Evolutionary conservation across 1,140 invertebrate genomes (phyloP), one percentile per base, ranked within the genome.

Genomic region (Megathymus violae): DNA sequence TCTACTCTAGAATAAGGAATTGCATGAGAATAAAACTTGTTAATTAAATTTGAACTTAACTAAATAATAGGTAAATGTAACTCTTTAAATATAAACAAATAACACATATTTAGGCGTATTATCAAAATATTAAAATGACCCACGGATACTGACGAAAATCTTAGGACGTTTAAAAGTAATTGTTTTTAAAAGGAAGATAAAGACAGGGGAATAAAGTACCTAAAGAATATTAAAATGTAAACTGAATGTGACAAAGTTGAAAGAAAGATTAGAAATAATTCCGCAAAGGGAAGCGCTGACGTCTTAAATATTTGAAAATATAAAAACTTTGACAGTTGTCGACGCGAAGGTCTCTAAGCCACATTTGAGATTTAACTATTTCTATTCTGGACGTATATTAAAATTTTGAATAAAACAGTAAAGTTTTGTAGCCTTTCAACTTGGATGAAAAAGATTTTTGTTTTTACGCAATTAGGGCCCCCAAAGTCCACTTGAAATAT

Each of bases 301-400:
- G 41, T 58, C 41, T 58, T 58, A 46, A 58, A 58, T 58, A 58
- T 58, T 46, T 58, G 54, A 58, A 58, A 46, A 46, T 58, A 46
- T 58, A 58, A 46, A 58, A 58, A 56, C 52, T 56, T 56, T 56
- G 52, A 56, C 52, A 56, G 52, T 56, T 56, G 38, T 9, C 19
- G 52, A 56, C 40, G 38, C 16, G 22, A 56, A 17, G 17, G n/a
- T 46, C 19, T 19, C 19, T 25, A 13, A 11, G 11, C 15, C 6
- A 52, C 16, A 52, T 52, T 40, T 9, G 17, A 14, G 41, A 52
- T 38, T n/a, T 52, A 38, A 14, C 16, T 36, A 52, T 25, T 11
- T 47, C 22, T 3, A 19, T 14, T 50, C 25, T 50, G 4, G n/a
- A n/a, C n/a, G n/a, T n/a, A 50, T 31, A 27, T 50, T 10, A 19